Percentiles rank a stretch among this genome's conserved stretches.
phyloP scores from a whole-genome alignment of 2,113 vertebrate species.

The Apus apus region DNA sequence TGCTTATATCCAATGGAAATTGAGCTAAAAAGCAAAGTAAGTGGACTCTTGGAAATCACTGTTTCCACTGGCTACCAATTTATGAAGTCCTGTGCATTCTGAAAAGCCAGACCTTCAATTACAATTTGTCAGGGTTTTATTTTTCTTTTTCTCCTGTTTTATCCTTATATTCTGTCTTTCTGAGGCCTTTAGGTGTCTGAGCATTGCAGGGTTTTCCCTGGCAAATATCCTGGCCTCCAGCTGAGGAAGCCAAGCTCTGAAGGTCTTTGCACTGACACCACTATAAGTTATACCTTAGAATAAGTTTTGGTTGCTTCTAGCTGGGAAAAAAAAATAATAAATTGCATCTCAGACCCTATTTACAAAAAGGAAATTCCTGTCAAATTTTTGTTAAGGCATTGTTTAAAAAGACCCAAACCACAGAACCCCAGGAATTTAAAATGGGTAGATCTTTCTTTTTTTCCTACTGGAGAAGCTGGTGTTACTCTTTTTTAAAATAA shows the following conservation, averaged over 20 bases:
- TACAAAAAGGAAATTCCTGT: not conserved
- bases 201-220: not conserved
- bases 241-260: not conserved
- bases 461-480: not conserved
- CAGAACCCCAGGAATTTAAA: rapidly evolving
- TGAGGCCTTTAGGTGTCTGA: not conserved
- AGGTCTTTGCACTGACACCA: not conserved
- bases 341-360: rapidly evolving
- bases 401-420: not conserved
- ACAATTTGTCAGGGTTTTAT: not conserved
- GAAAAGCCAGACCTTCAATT: not conserved
- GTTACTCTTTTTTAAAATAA: not conserved
- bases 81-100: not conserved
- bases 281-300: not conserved
- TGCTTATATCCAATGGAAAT: not conserved
- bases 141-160: too few species aligned
- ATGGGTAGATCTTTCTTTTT: not conserved
- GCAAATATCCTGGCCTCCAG: not conserved
- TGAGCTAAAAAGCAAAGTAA: conserved; percentile 12
- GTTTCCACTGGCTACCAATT: not conserved
- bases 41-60: not conserved
- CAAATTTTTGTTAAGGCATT: not conserved
- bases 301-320: not conserved
- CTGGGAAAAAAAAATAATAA: not conserved
- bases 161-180: not conserved